A percentile compares a stretch with the other conserved stretches of the same genome.
phyloP scores from a whole-genome alignment of 92 coral and sea anemone species.

The Porites lobata region DNA sequence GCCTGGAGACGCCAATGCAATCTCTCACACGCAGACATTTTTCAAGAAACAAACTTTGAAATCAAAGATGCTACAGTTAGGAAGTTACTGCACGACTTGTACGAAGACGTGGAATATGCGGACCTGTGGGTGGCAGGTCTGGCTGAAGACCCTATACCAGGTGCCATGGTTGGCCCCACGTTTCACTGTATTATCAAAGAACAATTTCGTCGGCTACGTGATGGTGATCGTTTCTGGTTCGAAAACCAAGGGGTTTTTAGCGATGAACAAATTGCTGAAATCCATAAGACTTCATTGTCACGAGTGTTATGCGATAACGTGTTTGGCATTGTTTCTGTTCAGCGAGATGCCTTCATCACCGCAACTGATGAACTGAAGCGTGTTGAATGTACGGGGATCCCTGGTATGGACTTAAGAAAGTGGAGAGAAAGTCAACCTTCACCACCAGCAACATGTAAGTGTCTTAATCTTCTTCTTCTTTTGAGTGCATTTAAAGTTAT shows the following conservation, averaged over 20 bases:
- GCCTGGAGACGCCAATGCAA: conserved; percentile 98
- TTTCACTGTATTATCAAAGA: conserved; percentile 87
- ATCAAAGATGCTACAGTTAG: conserved; percentile 77
- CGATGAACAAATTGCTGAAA: conserved; percentile 80
- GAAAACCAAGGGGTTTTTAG: conserved; percentile 84
- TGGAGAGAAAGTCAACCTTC: conserved; percentile 75
- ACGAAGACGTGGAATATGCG: conserved; percentile 84
- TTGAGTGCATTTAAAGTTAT: too few species aligned
- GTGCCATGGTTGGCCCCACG: conserved; percentile 95
- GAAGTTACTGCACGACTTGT: conserved; percentile 76
- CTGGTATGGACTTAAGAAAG: conserved; percentile 68
- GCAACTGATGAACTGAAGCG: conserved; percentile 81
- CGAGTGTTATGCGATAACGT: conserved; percentile 95
- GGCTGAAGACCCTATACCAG: conserved; percentile 91
- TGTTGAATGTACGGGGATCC: conserved; percentile 81
- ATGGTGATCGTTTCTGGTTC: conserved; percentile 99
- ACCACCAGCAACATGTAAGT: conserved; percentile 52
- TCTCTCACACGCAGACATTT: conserved; percentile 88
- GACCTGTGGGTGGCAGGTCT: conserved; percentile 95
- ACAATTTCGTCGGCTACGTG: conserved; percentile 91
- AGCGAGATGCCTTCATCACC: conserved; percentile 87
- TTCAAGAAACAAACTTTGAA: conserved; percentile 87
- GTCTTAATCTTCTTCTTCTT: neutral
- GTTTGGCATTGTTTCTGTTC: conserved; percentile 86
- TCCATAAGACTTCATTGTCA: conserved; percentile 84